Conservation (phyloP, 64 coral and sea anemone species). For the Stichodactyla helianthus region DNA sequence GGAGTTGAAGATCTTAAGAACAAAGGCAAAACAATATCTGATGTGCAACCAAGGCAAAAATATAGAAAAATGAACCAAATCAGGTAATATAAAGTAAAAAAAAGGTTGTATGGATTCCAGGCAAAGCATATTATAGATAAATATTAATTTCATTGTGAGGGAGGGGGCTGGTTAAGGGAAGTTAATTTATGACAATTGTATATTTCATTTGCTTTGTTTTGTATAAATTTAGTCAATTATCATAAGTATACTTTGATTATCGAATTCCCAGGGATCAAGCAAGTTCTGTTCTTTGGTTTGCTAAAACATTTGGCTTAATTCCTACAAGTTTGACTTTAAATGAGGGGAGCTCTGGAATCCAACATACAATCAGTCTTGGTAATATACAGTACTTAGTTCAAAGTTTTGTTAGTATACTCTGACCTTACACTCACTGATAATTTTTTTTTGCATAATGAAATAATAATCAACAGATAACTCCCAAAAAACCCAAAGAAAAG, state of each 20-base stretch:
- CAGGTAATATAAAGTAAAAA: no score
- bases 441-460: no score
- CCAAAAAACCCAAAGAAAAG: no score
- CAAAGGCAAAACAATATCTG: neutral
- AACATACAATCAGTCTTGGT: neutral
- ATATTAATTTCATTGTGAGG: no score
- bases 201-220: neutral
- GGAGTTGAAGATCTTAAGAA: neutral
- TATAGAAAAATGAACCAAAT: constrained; percentile 5
- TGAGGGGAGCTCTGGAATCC: constrained; percentile 1
- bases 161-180: neutral
- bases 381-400: neutral
- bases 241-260: no score
- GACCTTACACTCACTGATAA: no score
- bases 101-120: no score
- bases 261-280: constrained; percentile 14
- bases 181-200: neutral
- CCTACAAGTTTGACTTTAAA: constrained; percentile 11
- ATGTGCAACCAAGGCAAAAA: neutral
- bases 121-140: neutral
- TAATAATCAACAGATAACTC: no score
- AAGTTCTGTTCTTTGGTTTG: constrained; percentile 33
- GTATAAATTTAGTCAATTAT: no score
- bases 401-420: no score
- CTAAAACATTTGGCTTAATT: constrained; percentile 36